Evolutionary conservation across 2,113 vertebrate genomes (phyloP), one percentile per base, ranked within the genome.

Genomic region (Pelvicachromis taeniatus): DNA sequence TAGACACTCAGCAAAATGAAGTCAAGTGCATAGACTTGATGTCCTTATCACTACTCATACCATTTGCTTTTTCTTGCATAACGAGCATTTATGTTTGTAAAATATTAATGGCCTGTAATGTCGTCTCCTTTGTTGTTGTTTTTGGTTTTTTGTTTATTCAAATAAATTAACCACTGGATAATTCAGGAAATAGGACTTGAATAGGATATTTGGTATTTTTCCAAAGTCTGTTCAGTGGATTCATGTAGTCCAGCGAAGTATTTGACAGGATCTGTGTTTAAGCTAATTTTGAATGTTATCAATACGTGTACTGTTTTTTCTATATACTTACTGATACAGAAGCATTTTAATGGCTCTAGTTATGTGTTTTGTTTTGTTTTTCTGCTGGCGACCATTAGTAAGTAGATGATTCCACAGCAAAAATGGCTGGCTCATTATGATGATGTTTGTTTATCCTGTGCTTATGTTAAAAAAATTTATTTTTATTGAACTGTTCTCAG

Each of bases 1-100:
- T 86, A 83, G 55, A 84, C 63, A 68, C 21, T n/a, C 31, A 80
- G 38, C 54, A 26, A 84, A 87, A 80, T 83, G 65, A 58, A 75
- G 45, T 75, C 16, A 75, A 75, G 45, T 33, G 26, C 45, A n/a
- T 31, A 8, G 70, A 52, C 45, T 10, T 75, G n/a, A 50, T 75
- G 16, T 50, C 16, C 26, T n/a, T 75, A 50, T 54, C 56, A 48
- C 77, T 26, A 19, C 45, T 65, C 63, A 55, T 89, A 31, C 48
- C 48, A 82, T 91, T 82, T 77, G 9, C 59, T 54, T 65, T 78
- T 48, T 42, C 59, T n/a, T n/a, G n/a, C 55, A 38, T 40, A 75
- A n/a, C 53, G 55, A 84, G 48, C 70, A 52, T 50, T 68, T n/a
- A 19, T 16, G 14, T 26, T 73, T 87, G 29, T 85, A 23, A 85